Conservation (phyloP, 2,888 invertebrate species). For the Cinara cedri region DNA sequence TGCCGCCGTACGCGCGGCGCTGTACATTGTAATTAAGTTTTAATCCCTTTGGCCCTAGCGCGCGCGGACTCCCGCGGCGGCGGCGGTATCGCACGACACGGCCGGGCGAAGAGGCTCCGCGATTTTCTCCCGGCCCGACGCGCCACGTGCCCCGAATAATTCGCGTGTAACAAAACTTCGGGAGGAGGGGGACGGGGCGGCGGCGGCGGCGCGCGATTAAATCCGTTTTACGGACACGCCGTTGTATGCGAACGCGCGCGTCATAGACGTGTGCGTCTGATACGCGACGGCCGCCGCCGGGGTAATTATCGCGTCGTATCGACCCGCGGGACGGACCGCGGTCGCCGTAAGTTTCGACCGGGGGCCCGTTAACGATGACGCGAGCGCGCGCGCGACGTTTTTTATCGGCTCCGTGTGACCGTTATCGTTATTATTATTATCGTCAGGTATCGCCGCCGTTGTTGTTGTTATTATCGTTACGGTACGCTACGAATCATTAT, state of each 20-base stretch:
- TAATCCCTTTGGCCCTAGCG: constrained; percentile 40
- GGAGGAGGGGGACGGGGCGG: no score
- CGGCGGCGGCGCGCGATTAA: no score
- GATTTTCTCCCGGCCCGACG: no score
- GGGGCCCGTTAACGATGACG: constrained; percentile 24
- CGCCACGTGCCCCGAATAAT: constrained; percentile 52
- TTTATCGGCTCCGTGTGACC: no score
- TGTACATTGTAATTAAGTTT: constrained; percentile 41
- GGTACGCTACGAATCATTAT: no score
- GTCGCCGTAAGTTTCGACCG: constrained; percentile 24
- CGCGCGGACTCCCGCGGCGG: not conserved
- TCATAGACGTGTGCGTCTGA: no score
- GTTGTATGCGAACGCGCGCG: no score
- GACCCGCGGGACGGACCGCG: not conserved
- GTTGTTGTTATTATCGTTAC: not conserved
- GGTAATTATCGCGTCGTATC: constrained; percentile 35
- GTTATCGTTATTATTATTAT: constrained; percentile 11
- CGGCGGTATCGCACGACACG: not conserved
- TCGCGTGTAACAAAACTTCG: not conserved
- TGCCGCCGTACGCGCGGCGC: no score
- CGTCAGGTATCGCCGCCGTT: not conserved
- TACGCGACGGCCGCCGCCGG: not conserved
- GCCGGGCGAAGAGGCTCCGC: no score
- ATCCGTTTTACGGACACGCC: constrained; percentile 48
- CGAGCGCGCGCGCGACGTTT: not conserved